These are phyloP conservation scores for Zosterops borbonicus DNA, from an alignment of 2,113 vertebrate species.

Conservation along the genomic window DNA sequence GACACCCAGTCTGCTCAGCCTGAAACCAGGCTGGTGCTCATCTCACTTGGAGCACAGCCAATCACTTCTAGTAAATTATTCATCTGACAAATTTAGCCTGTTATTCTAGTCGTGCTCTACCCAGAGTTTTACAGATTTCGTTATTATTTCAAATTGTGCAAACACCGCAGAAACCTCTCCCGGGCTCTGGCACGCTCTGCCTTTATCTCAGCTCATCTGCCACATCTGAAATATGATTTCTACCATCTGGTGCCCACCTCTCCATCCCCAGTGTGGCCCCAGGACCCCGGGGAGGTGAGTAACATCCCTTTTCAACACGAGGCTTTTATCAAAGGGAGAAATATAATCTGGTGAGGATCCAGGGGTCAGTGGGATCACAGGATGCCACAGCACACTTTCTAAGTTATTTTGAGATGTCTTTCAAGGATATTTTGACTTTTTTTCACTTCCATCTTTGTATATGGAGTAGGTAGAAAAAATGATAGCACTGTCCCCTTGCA, in stretches of 20 bases:
- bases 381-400: background rate
- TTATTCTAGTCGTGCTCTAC: conserved; percentile 47
- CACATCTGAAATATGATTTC: background rate
- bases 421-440: background rate
- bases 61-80: conserved; percentile 61
- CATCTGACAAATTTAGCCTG: conserved; percentile 50
- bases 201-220: conserved; percentile 24
- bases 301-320: background rate
- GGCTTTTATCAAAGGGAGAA: background rate
- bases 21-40: background rate
- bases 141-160: conserved; percentile 58
- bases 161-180: conserved; percentile 33
- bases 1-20: background rate
- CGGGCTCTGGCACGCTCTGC: background rate
- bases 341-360: background rate
- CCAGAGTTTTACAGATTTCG: conserved; percentile 57
- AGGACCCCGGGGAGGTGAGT: background rate
- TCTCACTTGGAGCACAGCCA: conserved; percentile 28
- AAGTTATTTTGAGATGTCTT: background rate
- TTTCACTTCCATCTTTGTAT: background rate
- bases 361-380: background rate
- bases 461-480: background rate
- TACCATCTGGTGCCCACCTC: background rate
- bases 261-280: background rate
- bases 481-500: background rate